Evolutionary conservation across 2,888 invertebrate genomes (phyloP), one percentile per base, ranked within the genome.

Genomic region (Sesia apiformis): DNA sequence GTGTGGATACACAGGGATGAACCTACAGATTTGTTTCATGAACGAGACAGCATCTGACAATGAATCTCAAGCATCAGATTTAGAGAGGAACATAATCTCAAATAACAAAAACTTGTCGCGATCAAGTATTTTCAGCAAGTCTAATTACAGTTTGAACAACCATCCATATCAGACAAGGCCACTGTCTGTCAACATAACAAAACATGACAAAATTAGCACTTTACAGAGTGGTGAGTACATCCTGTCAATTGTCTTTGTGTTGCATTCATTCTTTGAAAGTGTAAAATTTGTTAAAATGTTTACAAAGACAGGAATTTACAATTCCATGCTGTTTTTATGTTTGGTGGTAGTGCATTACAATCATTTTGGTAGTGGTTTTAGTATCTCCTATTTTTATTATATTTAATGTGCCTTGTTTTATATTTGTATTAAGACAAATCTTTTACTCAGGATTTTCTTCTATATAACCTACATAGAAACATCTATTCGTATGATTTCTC

Each of bases 11-110:
- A 39, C 81, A 95, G 95, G 96, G 65, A 97, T 95, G 94, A 97
- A 97, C 89, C 93, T 97, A 53, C 97, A 97, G 91, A 97, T 98
- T 72, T 97, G 97, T 90, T 97, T 97, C 85, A 96, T 97, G 95
- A 97, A 97, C 81, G 97, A 98, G 81, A 95, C 95, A 55, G 94
- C 94, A 58, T 95, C 95, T 53, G 96, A 96, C 79, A 94, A 93
- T 69, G 96, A 96, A 79, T 95, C 94, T 66, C 94, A 94, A 62
- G 91, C 91, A 61, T 94, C 94, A 55, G 95, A 95, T 69, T 91
- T 92, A 61, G 95, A 95, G 78, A 91, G 70, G 73, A 86, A 74
- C 71, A 63, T 74, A 59, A 79, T 71, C 65, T 69, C 66, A 72
- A 78, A 70, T 65, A 79, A 72, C 69, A 86, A 82, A 74, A 84